Percentiles rank a stretch among this genome's conserved stretches.
phyloP scores from a whole-genome alignment of 2,888 invertebrate genomes.

The Lithodes maja region DNA sequence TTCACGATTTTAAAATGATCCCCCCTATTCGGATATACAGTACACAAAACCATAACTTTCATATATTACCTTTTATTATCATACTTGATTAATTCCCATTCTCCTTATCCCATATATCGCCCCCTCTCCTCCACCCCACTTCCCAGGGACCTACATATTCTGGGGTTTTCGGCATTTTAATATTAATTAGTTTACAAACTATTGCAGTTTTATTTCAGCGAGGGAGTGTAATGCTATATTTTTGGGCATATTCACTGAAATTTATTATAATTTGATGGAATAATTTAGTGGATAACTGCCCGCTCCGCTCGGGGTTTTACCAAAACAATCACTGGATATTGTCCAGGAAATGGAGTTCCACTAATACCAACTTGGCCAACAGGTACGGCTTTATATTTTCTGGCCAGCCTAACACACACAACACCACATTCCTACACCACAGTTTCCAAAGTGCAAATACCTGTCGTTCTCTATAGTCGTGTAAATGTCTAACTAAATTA shows the following conservation, averaged over 20 bases:
- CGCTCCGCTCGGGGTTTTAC: neutral
- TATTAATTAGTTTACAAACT: neutral
- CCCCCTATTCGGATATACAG: no score
- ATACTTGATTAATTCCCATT: neutral
- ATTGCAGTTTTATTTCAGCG: neutral
- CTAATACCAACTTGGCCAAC: neutral
- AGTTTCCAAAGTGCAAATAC: neutral
- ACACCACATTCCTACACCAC: neutral
- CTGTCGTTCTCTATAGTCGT: neutral
- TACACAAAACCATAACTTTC: no score
- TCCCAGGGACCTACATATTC: neutral
- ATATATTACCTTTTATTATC: no score
- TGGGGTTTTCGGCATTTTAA: neutral
- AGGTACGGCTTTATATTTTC: neutral
- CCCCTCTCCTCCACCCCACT: neutral
- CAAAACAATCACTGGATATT: constrained; percentile 1
- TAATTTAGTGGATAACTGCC: constrained; percentile 1
- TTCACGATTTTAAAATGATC: no score
- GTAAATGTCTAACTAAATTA: neutral
- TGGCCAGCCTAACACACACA: neutral
- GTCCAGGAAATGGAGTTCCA: constrained; percentile 1
- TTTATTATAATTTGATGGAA: constrained; percentile 1
- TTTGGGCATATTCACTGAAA: neutral
- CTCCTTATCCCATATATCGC: neutral
- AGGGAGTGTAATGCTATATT: neutral